Conservation (phyloP, 2,888 invertebrate genomes). For the Iphiclides podalirius region DNA sequence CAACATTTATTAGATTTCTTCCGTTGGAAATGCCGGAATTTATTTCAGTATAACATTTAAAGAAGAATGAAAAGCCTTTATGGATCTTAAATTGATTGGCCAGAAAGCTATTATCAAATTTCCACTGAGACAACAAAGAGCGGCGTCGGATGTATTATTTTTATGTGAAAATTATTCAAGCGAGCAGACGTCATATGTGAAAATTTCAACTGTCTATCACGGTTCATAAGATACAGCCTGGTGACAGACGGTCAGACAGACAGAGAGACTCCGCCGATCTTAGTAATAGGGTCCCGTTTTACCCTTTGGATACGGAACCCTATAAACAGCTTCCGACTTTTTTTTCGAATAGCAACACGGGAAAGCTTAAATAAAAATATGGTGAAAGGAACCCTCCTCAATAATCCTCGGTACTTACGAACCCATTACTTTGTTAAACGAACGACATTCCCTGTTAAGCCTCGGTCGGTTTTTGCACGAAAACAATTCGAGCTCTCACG, state of each 20-base stretch:
- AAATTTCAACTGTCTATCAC: background rate
- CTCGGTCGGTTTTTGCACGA: background rate
- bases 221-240: background rate
- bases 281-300: no score
- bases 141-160: background rate
- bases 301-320: no score
- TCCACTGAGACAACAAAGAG: background rate
- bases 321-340: background rate
- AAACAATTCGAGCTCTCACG: background rate
- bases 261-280: no score
- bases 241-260: no score
- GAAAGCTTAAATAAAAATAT: no score
- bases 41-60: background rate
- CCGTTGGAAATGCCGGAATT: background rate
- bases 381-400: background rate
- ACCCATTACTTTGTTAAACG: constrained; percentile 14
- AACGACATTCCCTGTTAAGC: constrained; percentile 3
- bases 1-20: background rate
- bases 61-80: background rate
- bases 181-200: background rate
- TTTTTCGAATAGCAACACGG: no score
- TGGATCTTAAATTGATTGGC: background rate
- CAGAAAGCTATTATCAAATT: background rate
- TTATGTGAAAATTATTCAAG: background rate
- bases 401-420: constrained; percentile 10